A percentile compares a stretch with the other conserved stretches of the same genome.
Evolutionary conservation across 2,113 vertebrate genomes (phyloP).

Genomic region (Cyprinodon variegatus): DNA sequence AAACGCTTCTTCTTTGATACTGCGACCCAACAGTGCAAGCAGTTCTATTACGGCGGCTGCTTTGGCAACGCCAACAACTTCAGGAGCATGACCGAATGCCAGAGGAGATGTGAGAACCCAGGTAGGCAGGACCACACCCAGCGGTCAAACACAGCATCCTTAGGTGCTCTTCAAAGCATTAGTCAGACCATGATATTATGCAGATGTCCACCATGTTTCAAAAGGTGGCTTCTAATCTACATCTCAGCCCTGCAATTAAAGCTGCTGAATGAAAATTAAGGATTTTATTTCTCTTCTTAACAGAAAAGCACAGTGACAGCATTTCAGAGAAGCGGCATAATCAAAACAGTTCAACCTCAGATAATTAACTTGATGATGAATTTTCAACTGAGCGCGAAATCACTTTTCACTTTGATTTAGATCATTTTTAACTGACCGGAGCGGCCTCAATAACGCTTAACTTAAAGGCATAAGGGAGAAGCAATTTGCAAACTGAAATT

Average conservation of each 20-base stretch:
- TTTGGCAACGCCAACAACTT: slow-evolving; percentile 95
- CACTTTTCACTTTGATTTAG: slow-evolving; percentile 49
- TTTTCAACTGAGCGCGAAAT: slow-evolving; percentile 54
- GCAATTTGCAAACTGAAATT: slow-evolving; percentile 39
- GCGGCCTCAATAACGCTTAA: slow-evolving; percentile 32
- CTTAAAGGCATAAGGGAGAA: neutral
- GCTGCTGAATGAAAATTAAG: neutral
- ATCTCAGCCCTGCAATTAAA: neutral
- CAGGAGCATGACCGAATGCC: slow-evolving; percentile 80
- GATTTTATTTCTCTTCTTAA: neutral
- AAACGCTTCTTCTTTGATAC: slow-evolving; percentile 87
- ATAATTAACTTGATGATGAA: slow-evolving; percentile 52
- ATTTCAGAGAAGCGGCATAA: slow-evolving; percentile 28
- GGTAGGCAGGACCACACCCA: slow-evolving; percentile 70
- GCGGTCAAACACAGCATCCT: neutral
- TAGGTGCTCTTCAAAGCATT: neutral
- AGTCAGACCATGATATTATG: too few species aligned
- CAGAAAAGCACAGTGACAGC: slow-evolving; percentile 10
- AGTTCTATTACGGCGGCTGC: slow-evolving; percentile 91
- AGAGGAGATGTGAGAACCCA: slow-evolving; percentile 75
- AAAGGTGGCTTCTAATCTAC: neutral
- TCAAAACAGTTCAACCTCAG: slow-evolving; percentile 30
- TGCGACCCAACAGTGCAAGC: slow-evolving; percentile 77
- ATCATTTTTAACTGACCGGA: slow-evolving; percentile 40
- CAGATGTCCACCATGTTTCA: too few species aligned